Evolutionary conservation across 1,140 invertebrate species (phyloP).

Genomic region (Plodia interpunctella): DNA sequence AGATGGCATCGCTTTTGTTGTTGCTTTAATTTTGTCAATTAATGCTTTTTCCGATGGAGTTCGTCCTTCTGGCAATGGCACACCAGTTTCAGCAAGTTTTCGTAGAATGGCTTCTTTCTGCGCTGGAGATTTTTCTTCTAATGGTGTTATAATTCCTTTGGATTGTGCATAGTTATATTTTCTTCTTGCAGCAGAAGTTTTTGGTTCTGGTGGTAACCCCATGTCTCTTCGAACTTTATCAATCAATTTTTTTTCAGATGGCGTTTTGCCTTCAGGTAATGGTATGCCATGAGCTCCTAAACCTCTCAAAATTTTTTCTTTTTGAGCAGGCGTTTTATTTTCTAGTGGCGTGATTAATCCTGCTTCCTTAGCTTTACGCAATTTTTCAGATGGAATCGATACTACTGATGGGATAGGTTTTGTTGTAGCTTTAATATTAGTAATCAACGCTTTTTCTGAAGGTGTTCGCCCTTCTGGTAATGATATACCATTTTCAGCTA

Average conservation of each 20-base stretch:
- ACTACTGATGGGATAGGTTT: neutral
- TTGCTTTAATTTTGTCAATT: slow-evolving; percentile 20
- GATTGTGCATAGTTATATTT: slow-evolving; percentile 22
- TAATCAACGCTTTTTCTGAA: slow-evolving; percentile 27
- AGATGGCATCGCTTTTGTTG: slow-evolving; percentile 3
- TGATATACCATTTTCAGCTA: slow-evolving; percentile 30
- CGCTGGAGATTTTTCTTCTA: slow-evolving; percentile 30
- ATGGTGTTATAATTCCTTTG: slow-evolving; percentile 27
- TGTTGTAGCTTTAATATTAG: slow-evolving; percentile 15
- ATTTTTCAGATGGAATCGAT: slow-evolving; percentile 20
- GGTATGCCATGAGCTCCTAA: slow-evolving; percentile 29
- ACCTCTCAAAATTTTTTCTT: slow-evolving; percentile 35
- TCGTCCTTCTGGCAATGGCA: slow-evolving; percentile 31
- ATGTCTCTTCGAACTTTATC: slow-evolving; percentile 32
- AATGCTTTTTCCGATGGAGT: slow-evolving; percentile 30
- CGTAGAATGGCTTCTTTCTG: slow-evolving; percentile 41
- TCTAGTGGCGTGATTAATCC: slow-evolving; percentile 31
- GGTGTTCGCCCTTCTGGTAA: slow-evolving; percentile 33
- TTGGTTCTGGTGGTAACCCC: slow-evolving; percentile 31
- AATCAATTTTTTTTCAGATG: slow-evolving; percentile 37
- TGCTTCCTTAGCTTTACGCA: slow-evolving; percentile 25
- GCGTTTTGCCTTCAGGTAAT: slow-evolving; percentile 30
- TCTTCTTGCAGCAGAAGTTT: slow-evolving; percentile 21
- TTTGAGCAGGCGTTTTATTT: slow-evolving; percentile 30
- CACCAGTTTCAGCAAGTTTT: slow-evolving; percentile 19